Conservation (phyloP, 2,113 vertebrate genomes). For the Dolichallabes microphthalmus region DNA sequence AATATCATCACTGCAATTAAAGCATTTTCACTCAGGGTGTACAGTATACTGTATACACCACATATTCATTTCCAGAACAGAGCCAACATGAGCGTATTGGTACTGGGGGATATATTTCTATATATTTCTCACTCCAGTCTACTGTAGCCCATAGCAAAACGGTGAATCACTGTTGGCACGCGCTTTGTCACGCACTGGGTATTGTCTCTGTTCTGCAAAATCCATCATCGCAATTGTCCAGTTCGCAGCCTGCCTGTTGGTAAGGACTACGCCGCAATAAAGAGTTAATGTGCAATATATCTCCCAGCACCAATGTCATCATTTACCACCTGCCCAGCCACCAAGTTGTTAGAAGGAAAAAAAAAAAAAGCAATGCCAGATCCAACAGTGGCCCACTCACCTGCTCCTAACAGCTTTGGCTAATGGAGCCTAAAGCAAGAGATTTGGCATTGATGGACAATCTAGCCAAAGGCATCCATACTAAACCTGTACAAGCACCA, state of each 20-base stretch:
- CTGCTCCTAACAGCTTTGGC: conserved; percentile 20
- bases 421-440: conserved; percentile 31
- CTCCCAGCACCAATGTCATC: not conserved
- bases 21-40: no score
- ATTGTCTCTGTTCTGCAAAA: not conserved
- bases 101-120: not conserved
- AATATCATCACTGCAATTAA: no score
- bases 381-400: not conserved
- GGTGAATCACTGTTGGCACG: not conserved
- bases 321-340: conserved; percentile 18
- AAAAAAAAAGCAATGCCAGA: conserved; percentile 5
- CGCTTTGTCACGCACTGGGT: not conserved
- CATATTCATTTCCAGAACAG: not conserved
- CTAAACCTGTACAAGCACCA: not conserved
- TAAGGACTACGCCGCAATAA: not conserved
- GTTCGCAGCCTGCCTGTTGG: not conserved
- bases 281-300: not conserved
- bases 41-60: no score
- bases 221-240: conserved; percentile 1
- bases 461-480: conserved; percentile 4
- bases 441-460: conserved; percentile 31
- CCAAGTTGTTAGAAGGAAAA: conserved; percentile 10
- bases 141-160: not conserved
- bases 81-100: not conserved
- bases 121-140: not conserved